Evolutionary conservation across 2,797 vertebrate genomes (phyloP).

Genomic region (Craterocephalus amniculus): DNA sequence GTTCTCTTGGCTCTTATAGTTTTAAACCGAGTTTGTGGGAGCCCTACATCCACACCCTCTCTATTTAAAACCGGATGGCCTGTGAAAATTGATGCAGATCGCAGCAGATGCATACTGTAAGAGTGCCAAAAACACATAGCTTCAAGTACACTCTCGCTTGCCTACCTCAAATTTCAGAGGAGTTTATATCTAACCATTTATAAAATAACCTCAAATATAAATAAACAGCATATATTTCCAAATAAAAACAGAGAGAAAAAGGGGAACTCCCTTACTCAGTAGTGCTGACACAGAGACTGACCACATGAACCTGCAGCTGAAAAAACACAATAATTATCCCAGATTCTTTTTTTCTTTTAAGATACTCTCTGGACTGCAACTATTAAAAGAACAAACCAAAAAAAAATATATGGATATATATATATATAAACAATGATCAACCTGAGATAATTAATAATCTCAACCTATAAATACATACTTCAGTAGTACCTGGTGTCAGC

Average conservation of each 20-base stretch:
- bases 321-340: conserved; percentile 13
- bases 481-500: conserved; percentile 1
- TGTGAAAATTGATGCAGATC: conserved; percentile 50
- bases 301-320: conserved; percentile 45
- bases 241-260: conserved; percentile 14
- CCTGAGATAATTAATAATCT: conserved; percentile 19
- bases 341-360: conserved; percentile 5
- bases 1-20: conserved; percentile 15
- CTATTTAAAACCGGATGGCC: conserved; percentile 58
- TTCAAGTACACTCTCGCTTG: conserved; percentile 36
- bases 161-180: conserved; percentile 57
- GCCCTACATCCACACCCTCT: conserved; percentile 48
- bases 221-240: conserved; percentile 10
- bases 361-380: conserved; percentile 23
- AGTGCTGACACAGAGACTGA: conserved; percentile 38
- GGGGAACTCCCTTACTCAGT: conserved; percentile 58
- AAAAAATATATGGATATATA: conserved; percentile 22
- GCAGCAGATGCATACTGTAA: conserved; percentile 47
- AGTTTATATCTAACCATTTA: conserved; percentile 50
- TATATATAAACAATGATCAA: conserved; percentile 13
- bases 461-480: conserved; percentile 13
- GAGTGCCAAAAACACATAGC: conserved; percentile 51
- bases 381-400: background rate
- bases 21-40: conserved; percentile 31
- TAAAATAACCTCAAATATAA: conserved; percentile 45